Base-by-base conservation (phyloP, 2,113 vertebrate species). In the Coptodon rendalli region DNA sequence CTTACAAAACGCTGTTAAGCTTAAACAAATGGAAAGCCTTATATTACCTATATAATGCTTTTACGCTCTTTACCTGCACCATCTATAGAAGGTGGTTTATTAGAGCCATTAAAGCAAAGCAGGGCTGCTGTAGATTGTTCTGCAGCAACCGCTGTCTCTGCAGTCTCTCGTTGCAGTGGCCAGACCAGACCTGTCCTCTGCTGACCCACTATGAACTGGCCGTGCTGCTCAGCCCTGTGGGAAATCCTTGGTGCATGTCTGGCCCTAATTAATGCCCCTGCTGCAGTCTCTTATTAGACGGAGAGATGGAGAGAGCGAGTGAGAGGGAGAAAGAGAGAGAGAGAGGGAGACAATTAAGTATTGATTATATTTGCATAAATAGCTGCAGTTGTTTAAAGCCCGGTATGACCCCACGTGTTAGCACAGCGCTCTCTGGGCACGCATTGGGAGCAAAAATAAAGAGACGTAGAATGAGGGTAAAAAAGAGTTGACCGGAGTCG, bases 301-400 rank as follows among this genome's bases (percentile, higher is more conserved):
- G 17, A 53, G 38, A 81, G 90, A 93, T 82, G 76, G 63, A 83
- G 88, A 81, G 86, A 76, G 83, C 12, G 53, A 81, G 40, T 27
- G 57, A 83, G 24, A 66, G 38, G 10, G 80, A 71, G 86, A 66
- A 85, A 76, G 78, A 50, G n/a, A 48, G 34, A 53, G 31, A 57
- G 83, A 57, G 89, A 83, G n/a, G 31, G 78, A 66, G 76, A 91
- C 84, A 88, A 90, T 91, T 86, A 87, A 89, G 91, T 95, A 96
- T 96, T 91, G 95, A 96, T 95, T 92, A 63, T 92, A 96, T 96
- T 96, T 95, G 89, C 94, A 96, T 95, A 94, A 95, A 95, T 86
- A 91, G 88, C 87, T 53, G 85, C 94, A 94, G 92, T 94, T 87
- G 86, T 93, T 91, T 91, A 89, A 92, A 87, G 85, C 85, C 92